These are phyloP conservation scores for Natator depressus DNA, from an alignment of 2,113 vertebrate species.

Conservation along the genomic window DNA sequence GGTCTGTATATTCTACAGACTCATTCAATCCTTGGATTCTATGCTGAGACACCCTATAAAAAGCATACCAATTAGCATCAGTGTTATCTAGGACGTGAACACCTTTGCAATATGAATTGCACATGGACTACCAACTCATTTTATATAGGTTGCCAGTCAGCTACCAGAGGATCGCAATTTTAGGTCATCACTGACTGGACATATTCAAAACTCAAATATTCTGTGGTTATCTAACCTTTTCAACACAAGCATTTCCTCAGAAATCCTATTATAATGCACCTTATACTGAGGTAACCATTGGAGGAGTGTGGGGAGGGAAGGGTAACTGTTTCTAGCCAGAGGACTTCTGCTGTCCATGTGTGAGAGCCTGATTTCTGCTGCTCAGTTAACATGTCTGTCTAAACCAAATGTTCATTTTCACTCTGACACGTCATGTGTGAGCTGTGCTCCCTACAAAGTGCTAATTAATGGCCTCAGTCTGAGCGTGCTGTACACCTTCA, in stretches of 20 bases:
- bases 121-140: not conserved
- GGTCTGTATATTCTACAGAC: not conserved
- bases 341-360: not conserved
- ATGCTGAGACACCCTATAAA: rapidly evolving
- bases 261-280: not conserved
- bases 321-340: not conserved
- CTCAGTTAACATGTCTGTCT: not conserved
- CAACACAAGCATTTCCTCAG: not conserved
- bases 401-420: not conserved
- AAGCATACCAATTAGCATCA: not conserved
- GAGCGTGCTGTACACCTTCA: not conserved
- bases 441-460: not conserved
- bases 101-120: rapidly evolving
- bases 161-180: not conserved
- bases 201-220: not conserved
- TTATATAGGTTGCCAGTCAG: not conserved
- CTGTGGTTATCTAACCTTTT: not conserved
- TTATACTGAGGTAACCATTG: rapidly evolving
- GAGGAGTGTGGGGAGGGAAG: rapidly evolving
- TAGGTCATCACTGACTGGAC: not conserved
- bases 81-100: rapidly evolving
- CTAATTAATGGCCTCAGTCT: not conserved
- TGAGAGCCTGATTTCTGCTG: not conserved
- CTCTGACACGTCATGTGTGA: rapidly evolving
- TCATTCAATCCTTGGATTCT: rapidly evolving